A percentile compares a stretch with the other conserved stretches of the same genome.
phyloP scores from a whole-genome alignment of 2,797 vertebrate genomes.

The Rhinichthys osculus region DNA sequence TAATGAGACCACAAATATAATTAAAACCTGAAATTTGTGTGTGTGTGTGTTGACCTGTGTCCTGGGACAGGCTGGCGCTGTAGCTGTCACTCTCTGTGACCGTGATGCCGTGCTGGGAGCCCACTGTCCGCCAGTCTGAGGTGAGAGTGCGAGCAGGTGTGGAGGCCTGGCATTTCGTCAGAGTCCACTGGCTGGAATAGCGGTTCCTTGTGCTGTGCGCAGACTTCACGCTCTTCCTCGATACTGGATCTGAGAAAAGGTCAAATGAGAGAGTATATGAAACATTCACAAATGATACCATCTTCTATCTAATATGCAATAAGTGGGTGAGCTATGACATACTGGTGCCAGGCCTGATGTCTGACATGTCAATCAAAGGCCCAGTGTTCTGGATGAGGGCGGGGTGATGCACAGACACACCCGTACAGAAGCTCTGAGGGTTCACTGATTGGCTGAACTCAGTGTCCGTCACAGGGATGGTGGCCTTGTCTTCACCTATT shows the following conservation, averaged over 20 bases:
- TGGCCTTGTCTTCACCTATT: conserved; percentile 96
- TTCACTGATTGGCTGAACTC: conserved; percentile 98
- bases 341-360: conserved; percentile 99
- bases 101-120: conserved; percentile 96
- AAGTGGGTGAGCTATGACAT: conserved; percentile 64
- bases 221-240: conserved; percentile 95
- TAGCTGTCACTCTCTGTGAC: conserved; percentile 99
- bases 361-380: conserved; percentile 98
- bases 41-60: conserved; percentile 84
- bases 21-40: neutral
- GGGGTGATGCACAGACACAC: conserved; percentile 94
- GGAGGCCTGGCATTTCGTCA: conserved; percentile 97
- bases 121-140: conserved; percentile 96
- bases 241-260: conserved; percentile 87
- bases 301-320: neutral
- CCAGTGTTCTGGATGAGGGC: conserved; percentile 98
- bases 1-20: neutral
- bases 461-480: conserved; percentile 93
- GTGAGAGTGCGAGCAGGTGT: conserved; percentile 94
- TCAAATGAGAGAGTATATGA: neutral
- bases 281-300: neutral
- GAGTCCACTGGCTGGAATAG: conserved; percentile 98
- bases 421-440: conserved; percentile 98
- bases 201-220: conserved; percentile 95
- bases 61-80: conserved; percentile 97